phyloP scores from a whole-genome alignment of 2,113 vertebrate species.

The Gallinago media region DNA sequence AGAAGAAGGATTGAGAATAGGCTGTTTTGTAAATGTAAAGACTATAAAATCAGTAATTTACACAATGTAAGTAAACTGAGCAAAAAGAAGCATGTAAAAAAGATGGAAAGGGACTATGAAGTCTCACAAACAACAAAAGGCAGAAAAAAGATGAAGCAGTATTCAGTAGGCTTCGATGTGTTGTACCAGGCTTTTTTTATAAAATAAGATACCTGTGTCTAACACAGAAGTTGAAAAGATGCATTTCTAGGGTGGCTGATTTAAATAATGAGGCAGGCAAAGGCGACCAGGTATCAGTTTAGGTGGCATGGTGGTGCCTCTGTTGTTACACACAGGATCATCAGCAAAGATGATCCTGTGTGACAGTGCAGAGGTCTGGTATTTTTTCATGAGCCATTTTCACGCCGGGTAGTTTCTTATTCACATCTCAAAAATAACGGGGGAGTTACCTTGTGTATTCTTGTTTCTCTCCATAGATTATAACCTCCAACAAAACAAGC shows the following conservation, averaged over 20 bases:
- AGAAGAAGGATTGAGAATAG: background rate
- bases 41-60: background rate
- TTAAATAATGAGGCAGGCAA: background rate
- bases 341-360: background rate
- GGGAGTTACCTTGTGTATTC: background rate
- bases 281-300: background rate
- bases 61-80: background rate
- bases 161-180: background rate
- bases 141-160: background rate
- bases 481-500: background rate
- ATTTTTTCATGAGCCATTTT: background rate
- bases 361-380: background rate
- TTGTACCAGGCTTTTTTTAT: background rate
- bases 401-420: background rate
- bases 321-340: background rate
- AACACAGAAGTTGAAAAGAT: background rate
- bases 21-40: background rate
- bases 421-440: background rate
- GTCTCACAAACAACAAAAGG: background rate
- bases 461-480: background rate
- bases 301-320: background rate
- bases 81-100: background rate
- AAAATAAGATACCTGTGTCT: background rate
- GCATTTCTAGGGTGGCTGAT: background rate
- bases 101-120: background rate